These are phyloP conservation scores for Lasius platythorax DNA, from an alignment of 2,888 invertebrate genomes.

Conservation along the genomic window DNA sequence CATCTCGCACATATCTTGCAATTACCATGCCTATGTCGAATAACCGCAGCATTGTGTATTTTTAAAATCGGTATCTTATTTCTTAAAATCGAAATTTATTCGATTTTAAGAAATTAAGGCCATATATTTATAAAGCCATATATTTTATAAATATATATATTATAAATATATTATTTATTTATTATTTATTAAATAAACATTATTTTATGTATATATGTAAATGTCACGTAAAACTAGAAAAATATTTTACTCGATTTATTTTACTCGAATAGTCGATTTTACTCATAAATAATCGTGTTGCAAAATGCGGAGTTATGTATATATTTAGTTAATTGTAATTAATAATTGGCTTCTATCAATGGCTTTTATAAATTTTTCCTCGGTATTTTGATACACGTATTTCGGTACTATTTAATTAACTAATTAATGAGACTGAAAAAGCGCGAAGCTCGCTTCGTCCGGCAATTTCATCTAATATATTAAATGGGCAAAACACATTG, in stretches of 20 bases:
- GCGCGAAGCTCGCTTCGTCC: neutral
- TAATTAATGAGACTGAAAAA: neutral
- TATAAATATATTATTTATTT: no score
- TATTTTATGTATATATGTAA: neutral
- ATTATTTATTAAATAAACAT: no score
- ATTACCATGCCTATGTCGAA: slow-evolving; percentile 29
- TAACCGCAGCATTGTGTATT: slow-evolving; percentile 15
- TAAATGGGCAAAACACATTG: neutral
- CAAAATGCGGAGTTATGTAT: neutral
- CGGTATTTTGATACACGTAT: neutral
- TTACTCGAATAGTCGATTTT: neutral
- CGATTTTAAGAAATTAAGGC: neutral
- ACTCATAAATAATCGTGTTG: neutral
- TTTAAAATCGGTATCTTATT: no score
- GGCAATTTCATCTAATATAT: neutral
- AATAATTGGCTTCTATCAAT: neutral
- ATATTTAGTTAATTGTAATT: neutral
- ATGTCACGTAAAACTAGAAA: neutral
- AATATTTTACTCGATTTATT: neutral
- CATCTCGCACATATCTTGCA: slow-evolving; percentile 55
- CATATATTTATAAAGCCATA: no score
- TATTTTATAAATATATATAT: no score
- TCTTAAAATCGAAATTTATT: neutral
- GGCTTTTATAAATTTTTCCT: neutral
- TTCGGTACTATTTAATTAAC: neutral